phyloP scores from a whole-genome alignment of 2,113 vertebrate species.

The Zosterops hypoxanthus region DNA sequence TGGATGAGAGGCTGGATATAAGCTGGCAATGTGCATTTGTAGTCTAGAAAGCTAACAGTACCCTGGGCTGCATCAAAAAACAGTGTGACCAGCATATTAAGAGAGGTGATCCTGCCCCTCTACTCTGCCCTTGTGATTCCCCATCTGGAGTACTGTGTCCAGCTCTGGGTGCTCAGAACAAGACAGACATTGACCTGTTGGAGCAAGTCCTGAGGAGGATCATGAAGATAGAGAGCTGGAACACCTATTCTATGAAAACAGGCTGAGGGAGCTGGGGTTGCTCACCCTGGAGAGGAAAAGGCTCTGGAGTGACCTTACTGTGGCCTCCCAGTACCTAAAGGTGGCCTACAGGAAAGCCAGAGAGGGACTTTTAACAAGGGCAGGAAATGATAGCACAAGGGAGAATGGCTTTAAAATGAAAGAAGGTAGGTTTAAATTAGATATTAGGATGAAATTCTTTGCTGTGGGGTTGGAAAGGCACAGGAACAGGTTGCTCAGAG shows the following conservation, averaged over 20 bases:
- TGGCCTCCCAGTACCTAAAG: neutral
- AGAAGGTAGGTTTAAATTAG: neutral
- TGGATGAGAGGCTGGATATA: neutral
- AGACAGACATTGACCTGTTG: accelerated
- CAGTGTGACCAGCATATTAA: neutral
- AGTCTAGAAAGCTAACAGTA: neutral
- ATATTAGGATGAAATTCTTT: neutral
- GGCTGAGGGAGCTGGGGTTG: neutral
- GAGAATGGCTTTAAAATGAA: neutral
- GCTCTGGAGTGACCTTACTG: neutral
- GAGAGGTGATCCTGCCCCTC: neutral
- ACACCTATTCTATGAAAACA: neutral
- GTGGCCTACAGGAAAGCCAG: neutral
- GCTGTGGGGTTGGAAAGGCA: neutral
- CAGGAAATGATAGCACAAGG: neutral
- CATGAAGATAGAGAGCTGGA: neutral
- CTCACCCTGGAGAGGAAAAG: neutral
- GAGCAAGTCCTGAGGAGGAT: neutral
- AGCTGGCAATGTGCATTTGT: neutral
- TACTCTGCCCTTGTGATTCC: neutral
- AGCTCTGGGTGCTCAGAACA: neutral
- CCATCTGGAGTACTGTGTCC: neutral
- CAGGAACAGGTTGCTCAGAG: neutral
- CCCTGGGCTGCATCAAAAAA: neutral
- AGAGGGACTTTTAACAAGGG: neutral